phyloP scores from a whole-genome alignment of 1,140 invertebrate species.

The Streblospio benedicti region DNA sequence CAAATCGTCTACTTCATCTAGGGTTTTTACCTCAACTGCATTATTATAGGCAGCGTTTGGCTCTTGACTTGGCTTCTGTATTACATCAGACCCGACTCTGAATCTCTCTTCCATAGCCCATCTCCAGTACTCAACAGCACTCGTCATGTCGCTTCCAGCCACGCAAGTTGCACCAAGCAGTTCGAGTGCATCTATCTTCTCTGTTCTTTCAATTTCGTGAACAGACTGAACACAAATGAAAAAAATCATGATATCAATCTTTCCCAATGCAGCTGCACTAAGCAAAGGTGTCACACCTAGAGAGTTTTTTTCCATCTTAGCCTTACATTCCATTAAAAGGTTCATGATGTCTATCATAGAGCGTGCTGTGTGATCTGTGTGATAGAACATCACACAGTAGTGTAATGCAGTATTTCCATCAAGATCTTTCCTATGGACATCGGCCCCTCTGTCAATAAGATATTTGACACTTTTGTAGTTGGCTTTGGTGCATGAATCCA shows the following conservation, averaged over 20 bases:
- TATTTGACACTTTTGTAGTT: constrained; percentile 78
- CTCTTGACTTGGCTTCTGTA: constrained; percentile 42
- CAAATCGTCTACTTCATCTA: constrained; percentile 72
- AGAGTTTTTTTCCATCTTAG: constrained; percentile 86
- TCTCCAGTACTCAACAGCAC: constrained; percentile 78
- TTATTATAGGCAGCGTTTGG: constrained; percentile 79
- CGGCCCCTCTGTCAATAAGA: constrained; percentile 71
- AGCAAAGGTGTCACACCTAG: constrained; percentile 91
- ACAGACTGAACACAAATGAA: constrained; percentile 65
- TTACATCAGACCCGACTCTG: constrained; percentile 23
- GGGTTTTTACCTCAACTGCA: constrained; percentile 67
- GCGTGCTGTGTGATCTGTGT: too few species aligned
- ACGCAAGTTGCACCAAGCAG: constrained; percentile 90
- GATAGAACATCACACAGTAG: constrained; percentile 87
- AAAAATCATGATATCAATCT: constrained; percentile 85
- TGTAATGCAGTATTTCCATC: constrained; percentile 92
- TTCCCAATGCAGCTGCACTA: constrained; percentile 82
- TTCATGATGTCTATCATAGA: constrained; percentile 89
- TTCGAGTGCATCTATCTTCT: constrained; percentile 83
- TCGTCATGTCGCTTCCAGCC: constrained; percentile 89
- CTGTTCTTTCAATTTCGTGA: too few species aligned
- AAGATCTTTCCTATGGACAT: constrained; percentile 83
- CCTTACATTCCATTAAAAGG: constrained; percentile 74
- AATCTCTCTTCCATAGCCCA: constrained; percentile 75
- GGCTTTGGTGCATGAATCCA: constrained; percentile 94